Evolutionary conservation across 2,797 vertebrate species (phyloP), one percentile per base, ranked within the genome.

Genomic region (Pipistrellus pygmaeus): DNA sequence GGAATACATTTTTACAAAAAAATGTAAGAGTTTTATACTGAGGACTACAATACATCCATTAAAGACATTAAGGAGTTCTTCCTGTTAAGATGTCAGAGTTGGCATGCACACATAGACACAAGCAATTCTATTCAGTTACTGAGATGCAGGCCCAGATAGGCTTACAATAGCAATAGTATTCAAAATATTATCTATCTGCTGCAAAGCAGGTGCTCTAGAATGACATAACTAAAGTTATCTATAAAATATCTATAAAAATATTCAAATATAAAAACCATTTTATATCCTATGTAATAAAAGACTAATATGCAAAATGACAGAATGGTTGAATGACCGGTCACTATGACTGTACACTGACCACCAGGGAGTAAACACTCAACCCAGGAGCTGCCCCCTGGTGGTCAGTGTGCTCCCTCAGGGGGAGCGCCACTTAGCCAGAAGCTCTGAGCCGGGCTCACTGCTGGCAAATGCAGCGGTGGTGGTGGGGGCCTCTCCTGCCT

Each of bases 191-290:
- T 35, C 62, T 89, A 60, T 2, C 12, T 51, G 51, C 77, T 94
- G n/a, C 14, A 90, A 73, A 72, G 30, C 38, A 68, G 80, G 48
- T 80, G 85, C 30, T 80, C 81, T 35, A 55, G 46, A 94, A 73
- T n/a, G 66, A 32, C 18, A 8, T 46, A 85, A 62, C 13, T 78
- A 73, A 85, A 38, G 57, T 73, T 73, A 73, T 48, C n/a, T 90
- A 80, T 64, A 85, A 35, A 78, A 89, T 57, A 78, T 41, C 38
- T 41, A 77, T 30, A 25, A 88, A 75, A 53, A 76, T 20, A 48
- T 64, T 64, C n/a, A 64, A 64, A n/a, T 64, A 64, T 64, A 64
- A 64, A 64, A 48, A 68, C 2, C 27, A 83, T 57, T 57, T 46
- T 71, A 3, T 11, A 27, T 25, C 23, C 55, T 30, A 72, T 27